Base-by-base conservation (phyloP, 2,113 vertebrate species). In the Oenanthe melanoleuca region DNA sequence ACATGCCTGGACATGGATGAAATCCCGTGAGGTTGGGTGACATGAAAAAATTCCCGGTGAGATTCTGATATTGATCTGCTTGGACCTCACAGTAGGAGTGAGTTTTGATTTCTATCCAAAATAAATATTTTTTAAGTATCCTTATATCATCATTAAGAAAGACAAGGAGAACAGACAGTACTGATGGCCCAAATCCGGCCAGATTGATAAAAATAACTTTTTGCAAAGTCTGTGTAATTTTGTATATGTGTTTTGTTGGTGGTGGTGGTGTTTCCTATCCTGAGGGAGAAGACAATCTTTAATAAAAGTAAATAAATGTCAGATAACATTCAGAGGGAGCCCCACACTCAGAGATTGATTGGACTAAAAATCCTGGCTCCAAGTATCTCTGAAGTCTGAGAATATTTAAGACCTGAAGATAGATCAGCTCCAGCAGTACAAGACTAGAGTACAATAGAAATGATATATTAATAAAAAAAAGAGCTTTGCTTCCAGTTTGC, bases 291-390 rank as follows among this genome's bases (percentile, higher is more conserved):
- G 73, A 90, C 21, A 24, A 63, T 96, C 52, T 95, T 94, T 92
- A 90, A 93, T 90, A 93, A 96, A 95, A 94, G 94, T 92, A 87
- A 95, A 92, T 90, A 88, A 88, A 78, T 75, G 72, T 83, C 94
- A 93, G 44, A 83, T 45, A 86, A 85, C 53, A 92, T 90, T 96
- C 72, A 78, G 56, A 74, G 65, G 69, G 52, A 93, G 70, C 21
- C 92, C 79, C 40, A 67, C 56, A 71, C n/a, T 92, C 67, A 44
- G 63, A 83, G 79, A 95, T 57, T 86, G 56, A 94, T 94, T 80
- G 33, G 25, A 80, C 64, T 63, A 60, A 96, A 96, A 96, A 80
- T 94, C 53, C 67, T 83, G 88, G 52, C 90, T 97, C 72, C 75
- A 88, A 88, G 37, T 70, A 78, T 74, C 80, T 44, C 71, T 93